Percentiles rank a stretch among this genome's conserved stretches.
phyloP scores from a whole-genome alignment of 2,888 invertebrate species.

The Polydrusus cervinus region DNA sequence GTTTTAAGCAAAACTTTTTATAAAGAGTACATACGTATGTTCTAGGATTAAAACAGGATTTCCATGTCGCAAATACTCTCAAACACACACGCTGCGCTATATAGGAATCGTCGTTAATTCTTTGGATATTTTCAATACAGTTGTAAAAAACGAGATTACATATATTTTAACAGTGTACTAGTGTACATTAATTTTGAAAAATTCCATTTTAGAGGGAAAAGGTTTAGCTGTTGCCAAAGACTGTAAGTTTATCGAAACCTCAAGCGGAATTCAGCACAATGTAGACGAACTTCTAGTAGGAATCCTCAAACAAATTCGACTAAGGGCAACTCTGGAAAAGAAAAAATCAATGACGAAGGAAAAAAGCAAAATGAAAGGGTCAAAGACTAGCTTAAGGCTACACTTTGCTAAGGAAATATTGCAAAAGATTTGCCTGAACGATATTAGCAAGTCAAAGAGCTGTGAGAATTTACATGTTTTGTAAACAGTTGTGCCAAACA shows the following conservation, averaged over 20 bases:
- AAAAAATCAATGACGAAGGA: slow-evolving; percentile 72
- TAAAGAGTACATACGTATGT: no score
- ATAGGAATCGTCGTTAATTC: no score
- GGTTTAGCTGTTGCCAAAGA: slow-evolving; percentile 90
- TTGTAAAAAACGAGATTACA: no score
- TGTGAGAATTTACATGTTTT: slow-evolving; percentile 91
- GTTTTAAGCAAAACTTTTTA: no score
- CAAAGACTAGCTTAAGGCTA: slow-evolving; percentile 86
- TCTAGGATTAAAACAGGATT: no score
- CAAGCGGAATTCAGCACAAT: slow-evolving; percentile 96
- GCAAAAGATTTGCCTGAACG: slow-evolving; percentile 89
- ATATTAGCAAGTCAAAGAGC: slow-evolving; percentile 88
- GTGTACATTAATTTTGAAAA: no score
- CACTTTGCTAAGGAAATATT: slow-evolving; percentile 87
- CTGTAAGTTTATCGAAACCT: slow-evolving; percentile 96
- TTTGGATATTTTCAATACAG: no score
- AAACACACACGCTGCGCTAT: no score
- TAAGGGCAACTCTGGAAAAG: slow-evolving; percentile 84
- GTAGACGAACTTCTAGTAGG: slow-evolving; percentile 97
- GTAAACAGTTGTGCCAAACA: slow-evolving; percentile 68
- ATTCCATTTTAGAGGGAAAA: slow-evolving; percentile 84
- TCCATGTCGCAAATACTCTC: no score
- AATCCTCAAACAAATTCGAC: slow-evolving; percentile 90
- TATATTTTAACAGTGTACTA: no score
- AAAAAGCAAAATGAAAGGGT: slow-evolving; percentile 80